A percentile compares a stretch with the other conserved stretches of the same genome.
phyloP scores from a whole-genome alignment of 2,888 invertebrate genomes.

The Diaperis boleti region DNA sequence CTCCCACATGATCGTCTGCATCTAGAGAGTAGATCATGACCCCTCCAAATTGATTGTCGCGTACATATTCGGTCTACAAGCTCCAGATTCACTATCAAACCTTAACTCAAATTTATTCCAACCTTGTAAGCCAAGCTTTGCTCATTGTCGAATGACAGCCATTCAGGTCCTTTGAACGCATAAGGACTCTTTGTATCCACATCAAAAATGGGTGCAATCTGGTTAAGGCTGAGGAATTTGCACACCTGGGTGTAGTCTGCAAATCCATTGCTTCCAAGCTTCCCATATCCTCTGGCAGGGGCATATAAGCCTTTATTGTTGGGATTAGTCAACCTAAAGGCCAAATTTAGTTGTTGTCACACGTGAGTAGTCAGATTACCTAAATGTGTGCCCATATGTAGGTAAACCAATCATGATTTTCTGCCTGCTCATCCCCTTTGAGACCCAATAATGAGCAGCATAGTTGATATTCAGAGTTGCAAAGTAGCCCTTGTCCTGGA shows the following conservation, averaged over 20 bases:
- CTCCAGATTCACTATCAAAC: too few species aligned
- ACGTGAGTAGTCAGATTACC: constrained; percentile 64
- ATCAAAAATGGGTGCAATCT: constrained; percentile 74
- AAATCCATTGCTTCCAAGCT: constrained; percentile 77
- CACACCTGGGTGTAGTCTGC: constrained; percentile 79
- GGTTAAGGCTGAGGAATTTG: constrained; percentile 70
- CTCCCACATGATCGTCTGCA: constrained; percentile 79
- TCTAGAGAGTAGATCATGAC: constrained; percentile 89
- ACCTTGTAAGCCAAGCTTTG: constrained; percentile 79
- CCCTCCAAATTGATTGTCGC: constrained; percentile 76
- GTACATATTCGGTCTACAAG: constrained; percentile 68
- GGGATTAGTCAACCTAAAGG: constrained; percentile 73
- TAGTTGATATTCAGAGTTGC: constrained; percentile 84
- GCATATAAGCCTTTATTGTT: constrained; percentile 77
- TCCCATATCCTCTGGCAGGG: constrained; percentile 78
- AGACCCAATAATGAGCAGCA: constrained; percentile 82
- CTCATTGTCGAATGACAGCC: constrained; percentile 86
- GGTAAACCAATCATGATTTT: constrained; percentile 90
- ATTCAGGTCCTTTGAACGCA: constrained; percentile 76
- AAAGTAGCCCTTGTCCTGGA: constrained; percentile 74
- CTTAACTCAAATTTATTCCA: too few species aligned
- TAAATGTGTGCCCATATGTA: constrained; percentile 87
- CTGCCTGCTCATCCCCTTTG: constrained; percentile 78
- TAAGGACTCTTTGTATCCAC: constrained; percentile 82
- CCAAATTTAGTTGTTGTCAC: too few species aligned